A percentile compares a stretch with the other conserved stretches of the same genome.
Evolutionary conservation across 1,140 invertebrate genomes (phyloP).

Genomic region (Drosophila bifasciata): DNA sequence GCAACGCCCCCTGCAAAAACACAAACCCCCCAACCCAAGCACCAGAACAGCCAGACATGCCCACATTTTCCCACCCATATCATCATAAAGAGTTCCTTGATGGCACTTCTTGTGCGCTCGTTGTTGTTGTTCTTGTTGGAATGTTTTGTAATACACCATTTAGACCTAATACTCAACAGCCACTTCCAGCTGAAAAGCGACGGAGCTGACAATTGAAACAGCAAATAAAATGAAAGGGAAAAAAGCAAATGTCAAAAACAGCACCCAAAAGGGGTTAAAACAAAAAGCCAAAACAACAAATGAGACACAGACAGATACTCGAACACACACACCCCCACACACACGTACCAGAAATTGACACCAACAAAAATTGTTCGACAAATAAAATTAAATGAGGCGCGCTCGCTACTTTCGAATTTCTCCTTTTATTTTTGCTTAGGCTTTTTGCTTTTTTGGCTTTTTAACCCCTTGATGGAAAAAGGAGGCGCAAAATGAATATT

Average conservation of each 20-base stretch:
- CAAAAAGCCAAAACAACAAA: conserved; percentile 22
- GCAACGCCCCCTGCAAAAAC: conserved; percentile 48
- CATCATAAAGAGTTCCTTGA: conserved; percentile 60
- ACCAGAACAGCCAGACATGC: conserved; percentile 36
- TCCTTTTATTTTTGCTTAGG: background rate
- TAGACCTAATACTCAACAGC: conserved; percentile 79
- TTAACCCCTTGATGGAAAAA: background rate
- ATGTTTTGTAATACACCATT: conserved; percentile 73
- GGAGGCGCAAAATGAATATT: conserved; percentile 1
- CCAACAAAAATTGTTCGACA: conserved; percentile 60
- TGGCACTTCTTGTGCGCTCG: conserved; percentile 33
- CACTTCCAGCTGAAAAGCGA: conserved; percentile 62
- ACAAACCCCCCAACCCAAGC: background rate
- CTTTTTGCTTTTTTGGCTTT: background rate
- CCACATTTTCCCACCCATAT: conserved; percentile 53
- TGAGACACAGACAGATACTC: no score
- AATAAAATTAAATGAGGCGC: conserved; percentile 83
- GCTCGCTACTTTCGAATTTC: no score
- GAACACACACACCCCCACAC: conserved; percentile 1
- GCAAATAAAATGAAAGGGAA: conserved; percentile 64
- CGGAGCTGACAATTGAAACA: conserved; percentile 68
- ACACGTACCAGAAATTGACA: conserved; percentile 55
- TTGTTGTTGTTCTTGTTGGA: conserved; percentile 34
- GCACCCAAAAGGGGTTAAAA: background rate
- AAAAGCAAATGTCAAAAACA: conserved; percentile 41